phyloP scores from a whole-genome alignment of 2,888 invertebrate species.

The Temnothorax unifasciatus region DNA sequence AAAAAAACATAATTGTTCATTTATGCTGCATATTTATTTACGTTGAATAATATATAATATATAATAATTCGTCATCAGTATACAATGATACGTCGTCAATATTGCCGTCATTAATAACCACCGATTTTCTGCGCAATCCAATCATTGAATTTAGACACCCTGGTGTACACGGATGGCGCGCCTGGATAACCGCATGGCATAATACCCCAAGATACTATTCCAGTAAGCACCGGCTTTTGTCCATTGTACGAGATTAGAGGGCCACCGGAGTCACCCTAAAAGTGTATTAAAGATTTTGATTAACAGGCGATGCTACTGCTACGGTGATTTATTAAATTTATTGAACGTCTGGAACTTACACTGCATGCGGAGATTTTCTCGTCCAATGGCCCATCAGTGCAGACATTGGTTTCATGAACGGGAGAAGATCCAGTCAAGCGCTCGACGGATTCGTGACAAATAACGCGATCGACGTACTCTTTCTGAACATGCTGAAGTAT shows the following conservation, averaged over 20 bases:
- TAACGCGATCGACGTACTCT: slow-evolving; percentile 76
- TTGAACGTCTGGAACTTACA: slow-evolving; percentile 62
- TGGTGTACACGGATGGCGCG: no score
- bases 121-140: no score
- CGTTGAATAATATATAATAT: background rate
- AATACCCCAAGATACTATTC: no score
- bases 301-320: background rate
- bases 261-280: no score
- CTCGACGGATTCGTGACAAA: slow-evolving; percentile 76
- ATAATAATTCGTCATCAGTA: background rate
- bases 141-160: no score
- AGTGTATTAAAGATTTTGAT: no score
- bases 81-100: no score
- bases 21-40: slow-evolving; percentile 5
- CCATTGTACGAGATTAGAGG: no score
- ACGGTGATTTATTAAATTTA: background rate
- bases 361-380: slow-evolving; percentile 75
- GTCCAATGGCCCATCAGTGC: slow-evolving; percentile 75
- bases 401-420: slow-evolving; percentile 76
- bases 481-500: slow-evolving; percentile 80
- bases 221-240: slow-evolving; percentile 40
- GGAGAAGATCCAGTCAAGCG: slow-evolving; percentile 73
- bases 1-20: background rate
- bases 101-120: no score
- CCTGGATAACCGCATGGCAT: no score